phyloP scores from a whole-genome alignment of 1,140 invertebrate genomes.

The Asbolus verrucosus region DNA sequence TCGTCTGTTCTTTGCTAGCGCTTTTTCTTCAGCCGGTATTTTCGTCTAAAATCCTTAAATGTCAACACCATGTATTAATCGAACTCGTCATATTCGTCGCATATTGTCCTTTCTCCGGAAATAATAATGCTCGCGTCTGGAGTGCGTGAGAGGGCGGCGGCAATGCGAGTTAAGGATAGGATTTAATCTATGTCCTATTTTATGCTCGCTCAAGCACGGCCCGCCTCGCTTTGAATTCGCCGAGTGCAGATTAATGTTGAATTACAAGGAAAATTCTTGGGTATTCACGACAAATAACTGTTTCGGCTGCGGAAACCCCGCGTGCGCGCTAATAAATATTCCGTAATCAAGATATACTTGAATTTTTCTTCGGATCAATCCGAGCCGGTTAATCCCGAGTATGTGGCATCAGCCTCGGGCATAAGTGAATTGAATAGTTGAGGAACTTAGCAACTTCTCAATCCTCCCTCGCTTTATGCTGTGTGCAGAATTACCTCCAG shows the following conservation, averaged over 20 bases:
- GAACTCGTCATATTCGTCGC: no score
- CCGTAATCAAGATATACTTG: not conserved
- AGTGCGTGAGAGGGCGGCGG: constrained; percentile 25
- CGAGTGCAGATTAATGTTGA: constrained; percentile 53
- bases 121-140: no score
- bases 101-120: no score
- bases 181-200: constrained; percentile 57
- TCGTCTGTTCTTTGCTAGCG: no score
- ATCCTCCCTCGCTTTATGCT: constrained; percentile 46
- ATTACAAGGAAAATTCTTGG: constrained; percentile 55
- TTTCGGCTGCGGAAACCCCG: constrained; percentile 4
- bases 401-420: constrained; percentile 25
- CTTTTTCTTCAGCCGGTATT: no score
- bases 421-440: constrained; percentile 34
- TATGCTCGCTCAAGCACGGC: constrained; percentile 47
- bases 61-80: no score
- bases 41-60: no score
- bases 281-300: constrained; percentile 50
- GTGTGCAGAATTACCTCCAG: constrained; percentile 41
- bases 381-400: constrained; percentile 22
- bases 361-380: constrained; percentile 19
- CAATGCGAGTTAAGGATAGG: constrained; percentile 41
- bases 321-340: constrained; percentile 23
- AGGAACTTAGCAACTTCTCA: constrained; percentile 51
- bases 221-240: constrained; percentile 49